Conservation (phyloP, 1,140 invertebrate genomes). For the Caerostris darwini region DNA sequence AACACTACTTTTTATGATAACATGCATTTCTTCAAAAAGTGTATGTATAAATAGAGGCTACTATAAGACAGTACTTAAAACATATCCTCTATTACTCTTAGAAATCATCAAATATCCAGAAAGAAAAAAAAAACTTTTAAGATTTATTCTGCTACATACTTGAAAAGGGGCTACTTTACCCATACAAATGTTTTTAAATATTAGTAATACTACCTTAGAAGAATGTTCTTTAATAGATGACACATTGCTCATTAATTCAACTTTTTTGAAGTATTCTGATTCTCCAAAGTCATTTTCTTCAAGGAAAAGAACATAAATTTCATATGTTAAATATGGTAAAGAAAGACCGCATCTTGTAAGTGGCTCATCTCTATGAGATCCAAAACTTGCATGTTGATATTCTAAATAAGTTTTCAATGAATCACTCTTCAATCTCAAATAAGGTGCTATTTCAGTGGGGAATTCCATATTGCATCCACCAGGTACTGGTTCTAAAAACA, state of each 20-base stretch:
- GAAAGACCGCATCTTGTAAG: conserved; percentile 2
- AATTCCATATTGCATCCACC: conserved; percentile 73
- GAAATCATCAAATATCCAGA: no score
- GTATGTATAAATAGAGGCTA: no score
- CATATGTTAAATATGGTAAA: conserved; percentile 43
- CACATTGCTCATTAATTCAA: conserved; percentile 47
- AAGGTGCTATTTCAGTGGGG: conserved; percentile 64
- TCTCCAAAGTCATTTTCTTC: conserved; percentile 71
- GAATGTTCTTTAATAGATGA: conserved; percentile 52
- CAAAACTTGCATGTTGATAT: conserved; percentile 70
- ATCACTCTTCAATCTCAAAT: conserved; percentile 53
- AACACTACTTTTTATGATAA: no score
- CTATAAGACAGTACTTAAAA: no score
- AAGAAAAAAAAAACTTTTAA: no score
- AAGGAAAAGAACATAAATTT: conserved; percentile 51
- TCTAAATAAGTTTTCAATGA: conserved; percentile 31
- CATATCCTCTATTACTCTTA: no score
- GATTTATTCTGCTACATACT: no score
- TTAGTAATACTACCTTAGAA: conserved; percentile 39
- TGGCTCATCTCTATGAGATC: conserved; percentile 49
- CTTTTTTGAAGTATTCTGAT: conserved; percentile 60
- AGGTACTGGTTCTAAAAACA: conserved; percentile 46
- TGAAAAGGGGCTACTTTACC: no score
- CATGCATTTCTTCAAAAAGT: no score
- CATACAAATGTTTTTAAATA: no score